Percentiles rank a stretch among this genome's conserved stretches.
These are phyloP conservation scores for Iphiclides podalirius DNA, from an alignment of 2,888 invertebrate species.

Conservation along the genomic window DNA sequence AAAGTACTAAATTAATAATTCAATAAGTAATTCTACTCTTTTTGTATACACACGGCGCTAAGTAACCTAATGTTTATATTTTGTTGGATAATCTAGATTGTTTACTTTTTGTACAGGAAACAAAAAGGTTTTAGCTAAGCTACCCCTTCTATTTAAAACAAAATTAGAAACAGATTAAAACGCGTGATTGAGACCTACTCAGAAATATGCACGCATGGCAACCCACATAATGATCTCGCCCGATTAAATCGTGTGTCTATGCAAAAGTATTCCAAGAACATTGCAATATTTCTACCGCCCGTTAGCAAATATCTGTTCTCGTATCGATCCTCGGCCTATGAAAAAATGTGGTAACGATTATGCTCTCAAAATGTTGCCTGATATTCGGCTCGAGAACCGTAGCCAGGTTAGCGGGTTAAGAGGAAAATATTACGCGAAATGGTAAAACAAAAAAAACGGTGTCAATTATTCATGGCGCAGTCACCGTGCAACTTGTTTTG, in stretches of 20 bases:
- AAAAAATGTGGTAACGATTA: constrained; percentile 61
- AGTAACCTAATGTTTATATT: too few relatives aligned
- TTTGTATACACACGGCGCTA: too few relatives aligned
- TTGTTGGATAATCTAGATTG: too few relatives aligned
- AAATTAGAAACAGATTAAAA: not conserved
- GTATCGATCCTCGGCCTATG: constrained; percentile 2
- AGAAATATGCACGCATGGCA: constrained; percentile 4
- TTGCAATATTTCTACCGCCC: constrained; percentile 6
- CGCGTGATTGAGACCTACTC: not conserved
- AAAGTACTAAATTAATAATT: too few relatives aligned
- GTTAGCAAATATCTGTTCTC: constrained; percentile 14
- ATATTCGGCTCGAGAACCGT: constrained; percentile 27
- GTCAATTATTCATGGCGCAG: constrained; percentile 33
- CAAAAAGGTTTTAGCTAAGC: too few relatives aligned
- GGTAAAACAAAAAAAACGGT: constrained; percentile 27
- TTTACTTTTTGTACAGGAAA: too few relatives aligned
- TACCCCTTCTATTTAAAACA: not conserved
- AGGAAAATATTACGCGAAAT: constrained; percentile 40
- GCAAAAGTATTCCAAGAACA: constrained; percentile 9
- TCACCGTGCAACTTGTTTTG: constrained; percentile 33
- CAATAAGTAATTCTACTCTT: too few relatives aligned
- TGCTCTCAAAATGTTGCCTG: constrained; percentile 32
- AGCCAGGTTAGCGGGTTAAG: constrained; percentile 59
- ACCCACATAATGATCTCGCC: constrained; percentile 1
- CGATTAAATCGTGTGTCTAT: constrained; percentile 2